These are phyloP conservation scores for Drosophila saltans DNA, from an alignment of 1,140 invertebrate genomes.

Conservation along the genomic window DNA sequence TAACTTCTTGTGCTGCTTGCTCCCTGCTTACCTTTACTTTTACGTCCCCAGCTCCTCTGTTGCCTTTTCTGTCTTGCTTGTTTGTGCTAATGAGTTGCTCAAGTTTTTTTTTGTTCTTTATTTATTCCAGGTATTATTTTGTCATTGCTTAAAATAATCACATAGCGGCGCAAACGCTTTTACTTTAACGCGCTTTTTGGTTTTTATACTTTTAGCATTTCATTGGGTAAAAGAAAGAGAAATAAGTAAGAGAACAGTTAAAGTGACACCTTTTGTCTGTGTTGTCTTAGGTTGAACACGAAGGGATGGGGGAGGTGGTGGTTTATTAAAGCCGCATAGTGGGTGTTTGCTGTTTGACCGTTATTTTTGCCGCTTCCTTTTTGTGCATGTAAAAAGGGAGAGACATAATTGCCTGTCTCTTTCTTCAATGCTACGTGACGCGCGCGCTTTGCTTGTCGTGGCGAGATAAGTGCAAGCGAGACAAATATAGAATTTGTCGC, in stretches of 20 bases:
- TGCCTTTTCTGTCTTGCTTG: conserved; percentile 16
- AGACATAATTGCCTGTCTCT: not conserved
- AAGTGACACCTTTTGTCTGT: conserved; percentile 52
- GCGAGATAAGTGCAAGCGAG: conserved; percentile 47
- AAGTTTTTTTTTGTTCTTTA: conserved; percentile 41
- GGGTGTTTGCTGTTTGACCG: conserved; percentile 64
- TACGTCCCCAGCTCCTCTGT: not conserved
- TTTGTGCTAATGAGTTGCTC: conserved; percentile 56
- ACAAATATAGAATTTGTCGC: conserved; percentile 35
- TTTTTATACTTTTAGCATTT: conserved; percentile 32
- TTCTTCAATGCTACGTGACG: conserved; percentile 37
- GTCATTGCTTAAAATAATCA: conserved; percentile 68
- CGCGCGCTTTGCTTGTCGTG: conserved; percentile 16
- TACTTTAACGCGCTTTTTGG: conserved; percentile 25
- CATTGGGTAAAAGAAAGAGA: not conserved
- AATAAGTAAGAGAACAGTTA: conserved; percentile 46
- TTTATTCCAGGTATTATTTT: conserved; percentile 56
- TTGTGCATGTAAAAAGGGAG: conserved; percentile 32
- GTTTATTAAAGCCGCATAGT: conserved; percentile 25
- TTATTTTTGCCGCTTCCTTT: conserved; percentile 68
- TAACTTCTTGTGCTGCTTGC: conserved; percentile 32
- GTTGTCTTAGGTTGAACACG: conserved; percentile 63
- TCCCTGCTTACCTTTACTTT: conserved; percentile 17
- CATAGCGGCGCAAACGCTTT: conserved; percentile 20
- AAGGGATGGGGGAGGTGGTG: not conserved